Percentiles rank a stretch among this genome's conserved stretches.
These are phyloP conservation scores for Podilymbus podiceps DNA, from an alignment of 2,113 vertebrate genomes.

Conservation along the genomic window DNA sequence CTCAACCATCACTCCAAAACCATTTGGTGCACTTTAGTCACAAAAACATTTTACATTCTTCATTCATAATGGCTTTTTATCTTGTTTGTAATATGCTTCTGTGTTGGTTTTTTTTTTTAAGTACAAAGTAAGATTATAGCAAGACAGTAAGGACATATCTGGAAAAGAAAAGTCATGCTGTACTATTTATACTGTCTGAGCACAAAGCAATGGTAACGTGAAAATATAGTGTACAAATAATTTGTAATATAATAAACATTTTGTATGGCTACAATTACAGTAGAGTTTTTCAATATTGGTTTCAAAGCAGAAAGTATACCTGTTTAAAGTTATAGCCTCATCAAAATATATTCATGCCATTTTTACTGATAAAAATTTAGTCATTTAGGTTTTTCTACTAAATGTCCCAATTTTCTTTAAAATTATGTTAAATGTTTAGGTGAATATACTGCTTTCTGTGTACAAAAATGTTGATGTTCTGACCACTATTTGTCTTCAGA, in stretches of 20 bases:
- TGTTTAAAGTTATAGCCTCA: not conserved
- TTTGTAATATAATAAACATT: conserved; percentile 73
- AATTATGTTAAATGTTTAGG: not conserved
- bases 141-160: conserved; percentile 45
- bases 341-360: not conserved
- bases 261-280: conserved; percentile 54
- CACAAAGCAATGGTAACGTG: conserved; percentile 61
- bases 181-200: conserved; percentile 59
- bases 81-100: conserved; percentile 29
- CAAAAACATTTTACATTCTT: conserved; percentile 3
- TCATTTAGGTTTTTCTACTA: not conserved
- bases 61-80: conserved; percentile 34
- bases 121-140: not conserved
- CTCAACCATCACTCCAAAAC: not conserved
- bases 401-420: not conserved
- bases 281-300: conserved; percentile 50
- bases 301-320: not conserved
- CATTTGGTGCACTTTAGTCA: conserved; percentile 44
- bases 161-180: conserved; percentile 36
- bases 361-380: not conserved
- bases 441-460: not conserved
- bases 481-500: not conserved
- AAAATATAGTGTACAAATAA: conserved; percentile 65
- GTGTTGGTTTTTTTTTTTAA: not conserved
- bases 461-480: not conserved